Evolutionary conservation across 2,113 vertebrate genomes (phyloP), one percentile per base, ranked within the genome.

Genomic region (Rhynchomys soricoides): DNA sequence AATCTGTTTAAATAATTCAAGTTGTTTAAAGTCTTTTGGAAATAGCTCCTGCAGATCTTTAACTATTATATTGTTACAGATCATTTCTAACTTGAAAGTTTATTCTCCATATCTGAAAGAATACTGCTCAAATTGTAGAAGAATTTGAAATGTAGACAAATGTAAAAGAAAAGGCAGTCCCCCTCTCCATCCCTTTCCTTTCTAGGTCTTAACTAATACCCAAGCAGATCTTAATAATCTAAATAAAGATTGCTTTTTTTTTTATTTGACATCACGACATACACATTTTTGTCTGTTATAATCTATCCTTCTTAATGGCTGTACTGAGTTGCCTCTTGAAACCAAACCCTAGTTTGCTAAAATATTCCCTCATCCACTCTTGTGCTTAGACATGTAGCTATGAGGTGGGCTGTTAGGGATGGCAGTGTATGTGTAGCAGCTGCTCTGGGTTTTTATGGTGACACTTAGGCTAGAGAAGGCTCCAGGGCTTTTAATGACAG

Each of bases 161-260:
- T 59, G 68, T 89, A 52, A 90, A 90, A 71, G 62, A 55, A 73
- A 74, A 79, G 43, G 70, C 78, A 48, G 40, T 91, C 13, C 68
- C 73, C 26, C 5, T 7, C 4, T 15, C 10, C 22, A 71, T 68
- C 50, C 24, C 11, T 62, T 31, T 81, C 6, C 17, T 86, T 86
- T 48, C 43, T 68, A 37, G 62, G 34, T 70, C 24, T 82, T 87
- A 52, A 48, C 43, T 68, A 68, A 52, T 31, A 87, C 26, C 21
- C 37, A 82, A 15, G 55, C 24, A n/a, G 37, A 57, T 78, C 45
- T 78, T 90, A 48, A 57, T 57, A n/a, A 57, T 92, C 4, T 75
- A 90, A 88, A 52, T 94, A 71, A 90, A 78, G 73, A 24, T 4
- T 17, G 52, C 74, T 43, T 89, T 95, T 43, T 89, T 95, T 95